A percentile compares a stretch with the other conserved stretches of the same genome.
phyloP scores from a whole-genome alignment of 2,113 vertebrate species.

The Felis catus region DNA sequence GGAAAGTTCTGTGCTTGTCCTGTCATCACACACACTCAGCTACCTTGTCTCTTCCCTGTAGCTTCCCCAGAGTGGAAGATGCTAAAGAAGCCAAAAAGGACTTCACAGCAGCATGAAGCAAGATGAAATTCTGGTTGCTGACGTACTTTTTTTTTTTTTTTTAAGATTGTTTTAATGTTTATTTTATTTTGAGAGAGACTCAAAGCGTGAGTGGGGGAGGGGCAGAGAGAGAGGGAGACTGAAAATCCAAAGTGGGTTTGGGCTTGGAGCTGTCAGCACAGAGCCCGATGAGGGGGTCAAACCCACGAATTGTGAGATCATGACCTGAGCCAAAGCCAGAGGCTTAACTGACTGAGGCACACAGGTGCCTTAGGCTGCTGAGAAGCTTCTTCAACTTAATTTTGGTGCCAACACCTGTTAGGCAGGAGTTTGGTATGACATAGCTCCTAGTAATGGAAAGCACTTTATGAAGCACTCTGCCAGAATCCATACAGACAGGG shows the following conservation, averaged over 20 bases:
- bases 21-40: background rate
- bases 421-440: slow-evolving; percentile 15
- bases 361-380: background rate
- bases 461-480: slow-evolving; percentile 36
- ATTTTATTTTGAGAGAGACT: too few relatives aligned
- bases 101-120: background rate
- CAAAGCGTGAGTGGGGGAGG: too few relatives aligned
- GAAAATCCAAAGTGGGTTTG: too few relatives aligned
- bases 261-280: too few relatives aligned
- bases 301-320: too few relatives aligned
- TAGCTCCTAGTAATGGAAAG: background rate
- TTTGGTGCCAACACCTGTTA: slow-evolving; percentile 3
- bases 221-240: too few relatives aligned
- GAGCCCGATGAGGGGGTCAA: too few relatives aligned
- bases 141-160: background rate
- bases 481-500: slow-evolving; percentile 7
- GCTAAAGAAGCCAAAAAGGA: slow-evolving; percentile 12
- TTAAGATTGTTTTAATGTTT: too few relatives aligned
- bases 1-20: background rate
- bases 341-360: too few relatives aligned
- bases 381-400: background rate
- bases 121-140: background rate
- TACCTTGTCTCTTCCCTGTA: background rate
- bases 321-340: too few relatives aligned
- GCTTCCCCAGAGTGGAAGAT: background rate